Evolutionary conservation across 2,113 vertebrate genomes (phyloP).

Genomic region (Ictidomys tridecemlineatus): DNA sequence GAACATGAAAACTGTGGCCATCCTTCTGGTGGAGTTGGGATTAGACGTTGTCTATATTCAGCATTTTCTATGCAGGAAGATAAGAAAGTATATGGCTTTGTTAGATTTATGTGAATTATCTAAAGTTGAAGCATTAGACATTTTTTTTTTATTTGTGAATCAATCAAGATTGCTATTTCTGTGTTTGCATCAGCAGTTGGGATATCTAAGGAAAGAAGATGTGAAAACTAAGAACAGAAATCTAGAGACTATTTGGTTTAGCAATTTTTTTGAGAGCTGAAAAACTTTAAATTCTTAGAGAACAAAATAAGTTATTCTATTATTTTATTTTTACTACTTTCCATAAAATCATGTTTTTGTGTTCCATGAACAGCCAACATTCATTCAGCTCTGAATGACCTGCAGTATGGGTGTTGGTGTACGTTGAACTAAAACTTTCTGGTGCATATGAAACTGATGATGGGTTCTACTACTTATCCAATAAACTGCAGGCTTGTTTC

Average conservation of each 20-base stretch:
- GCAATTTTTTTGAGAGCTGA: neutral
- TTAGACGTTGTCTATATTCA: no score
- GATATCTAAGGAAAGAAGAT: neutral
- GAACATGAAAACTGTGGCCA: no score
- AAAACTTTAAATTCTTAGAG: neutral
- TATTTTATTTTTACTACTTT: slow-evolving; percentile 13
- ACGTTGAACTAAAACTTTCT: neutral
- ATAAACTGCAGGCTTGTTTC: slow-evolving; percentile 16
- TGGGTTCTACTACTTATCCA: neutral
- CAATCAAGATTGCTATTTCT: neutral
- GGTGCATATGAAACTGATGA: accelerated
- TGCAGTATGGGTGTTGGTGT: neutral
- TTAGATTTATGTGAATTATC: no score
- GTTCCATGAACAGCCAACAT: neutral
- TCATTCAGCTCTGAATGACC: neutral
- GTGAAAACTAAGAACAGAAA: neutral
- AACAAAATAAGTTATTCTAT: slow-evolving; percentile 59
- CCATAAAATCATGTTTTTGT: neutral
- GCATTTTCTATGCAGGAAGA: no score
- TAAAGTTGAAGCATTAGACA: neutral
- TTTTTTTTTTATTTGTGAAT: slow-evolving; percentile 56
- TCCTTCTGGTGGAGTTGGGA: no score
- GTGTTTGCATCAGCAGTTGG: neutral
- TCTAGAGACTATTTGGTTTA: neutral
- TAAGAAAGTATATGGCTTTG: no score